Percentiles rank a stretch among this genome's conserved stretches.
Evolutionary conservation across 2,113 vertebrate species (phyloP).

Genomic region (Galeopterus variegatus): DNA sequence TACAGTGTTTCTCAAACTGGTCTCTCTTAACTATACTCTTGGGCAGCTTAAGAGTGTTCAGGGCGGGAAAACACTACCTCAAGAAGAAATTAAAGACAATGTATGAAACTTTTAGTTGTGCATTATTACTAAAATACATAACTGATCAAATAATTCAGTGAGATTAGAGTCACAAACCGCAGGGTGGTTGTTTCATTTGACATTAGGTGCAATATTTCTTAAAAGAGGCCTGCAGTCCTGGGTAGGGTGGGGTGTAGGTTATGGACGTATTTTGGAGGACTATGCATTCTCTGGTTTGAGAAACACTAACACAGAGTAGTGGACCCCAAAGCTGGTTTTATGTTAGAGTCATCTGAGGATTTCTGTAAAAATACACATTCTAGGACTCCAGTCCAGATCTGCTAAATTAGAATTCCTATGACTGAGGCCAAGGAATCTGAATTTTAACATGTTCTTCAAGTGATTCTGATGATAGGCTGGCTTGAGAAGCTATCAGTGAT

Average conservation of each 20-base stretch:
- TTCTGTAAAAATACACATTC: background rate
- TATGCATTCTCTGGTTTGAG: background rate
- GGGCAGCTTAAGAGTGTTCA: background rate
- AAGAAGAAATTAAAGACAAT: conserved; percentile 14
- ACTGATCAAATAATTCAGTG: background rate
- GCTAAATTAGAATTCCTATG: background rate
- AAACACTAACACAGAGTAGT: background rate
- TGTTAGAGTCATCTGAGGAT: background rate
- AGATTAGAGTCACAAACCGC: background rate
- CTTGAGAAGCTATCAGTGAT: background rate
- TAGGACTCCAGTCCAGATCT: background rate
- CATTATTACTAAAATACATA: background rate
- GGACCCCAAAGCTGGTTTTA: background rate
- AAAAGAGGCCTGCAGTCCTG: background rate
- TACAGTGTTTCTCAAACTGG: background rate
- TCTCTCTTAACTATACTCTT: background rate
- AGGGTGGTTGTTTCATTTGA: background rate
- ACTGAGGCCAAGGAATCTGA: background rate
- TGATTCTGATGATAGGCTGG: background rate
- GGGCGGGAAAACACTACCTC: background rate
- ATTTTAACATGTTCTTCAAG: background rate
- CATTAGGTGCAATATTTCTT: background rate
- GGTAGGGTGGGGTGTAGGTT: background rate
- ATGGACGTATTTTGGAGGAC: background rate
- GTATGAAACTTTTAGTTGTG: background rate